A percentile compares a stretch with the other conserved stretches of the same genome.
Conservation (phyloP, 2,888 invertebrate species). For the Matsumyia berberina region DNA sequence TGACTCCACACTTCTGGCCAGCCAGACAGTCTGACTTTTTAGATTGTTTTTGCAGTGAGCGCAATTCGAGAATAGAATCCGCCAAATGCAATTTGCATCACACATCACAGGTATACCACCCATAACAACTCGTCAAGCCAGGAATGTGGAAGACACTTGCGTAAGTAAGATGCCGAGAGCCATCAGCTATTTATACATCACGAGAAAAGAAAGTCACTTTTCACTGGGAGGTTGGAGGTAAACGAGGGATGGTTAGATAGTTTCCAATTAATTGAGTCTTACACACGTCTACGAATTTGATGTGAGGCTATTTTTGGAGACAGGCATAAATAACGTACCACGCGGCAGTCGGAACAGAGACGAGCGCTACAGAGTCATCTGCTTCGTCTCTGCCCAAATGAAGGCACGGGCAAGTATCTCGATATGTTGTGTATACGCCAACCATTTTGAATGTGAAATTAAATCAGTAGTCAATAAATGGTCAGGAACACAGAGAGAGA, state of each 20-base stretch:
- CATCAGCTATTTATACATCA: constrained; percentile 43
- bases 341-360: neutral
- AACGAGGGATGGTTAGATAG: constrained; percentile 62
- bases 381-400: constrained; percentile 61
- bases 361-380: constrained; percentile 36
- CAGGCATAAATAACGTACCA: constrained; percentile 61
- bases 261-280: constrained; percentile 72
- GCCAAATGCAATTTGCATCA: constrained; percentile 62
- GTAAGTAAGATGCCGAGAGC: constrained; percentile 40
- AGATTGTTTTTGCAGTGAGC: constrained; percentile 39
- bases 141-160: constrained; percentile 49
- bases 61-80: constrained; percentile 49
- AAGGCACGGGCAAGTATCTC: constrained; percentile 53
- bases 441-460: constrained; percentile 72
- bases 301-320: constrained; percentile 65
- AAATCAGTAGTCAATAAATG: constrained; percentile 75
- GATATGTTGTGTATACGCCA: constrained; percentile 49
- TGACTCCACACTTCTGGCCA: constrained; percentile 4
- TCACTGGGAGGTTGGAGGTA: constrained; percentile 19
- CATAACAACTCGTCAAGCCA: constrained; percentile 37
- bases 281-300: constrained; percentile 61
- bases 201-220: constrained; percentile 38
- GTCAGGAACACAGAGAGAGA: constrained; percentile 59
- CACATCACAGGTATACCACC: constrained; percentile 55
- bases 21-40: constrained; percentile 75